phyloP scores from a whole-genome alignment of 2,797 vertebrate genomes.

The Liparis tanakae region DNA sequence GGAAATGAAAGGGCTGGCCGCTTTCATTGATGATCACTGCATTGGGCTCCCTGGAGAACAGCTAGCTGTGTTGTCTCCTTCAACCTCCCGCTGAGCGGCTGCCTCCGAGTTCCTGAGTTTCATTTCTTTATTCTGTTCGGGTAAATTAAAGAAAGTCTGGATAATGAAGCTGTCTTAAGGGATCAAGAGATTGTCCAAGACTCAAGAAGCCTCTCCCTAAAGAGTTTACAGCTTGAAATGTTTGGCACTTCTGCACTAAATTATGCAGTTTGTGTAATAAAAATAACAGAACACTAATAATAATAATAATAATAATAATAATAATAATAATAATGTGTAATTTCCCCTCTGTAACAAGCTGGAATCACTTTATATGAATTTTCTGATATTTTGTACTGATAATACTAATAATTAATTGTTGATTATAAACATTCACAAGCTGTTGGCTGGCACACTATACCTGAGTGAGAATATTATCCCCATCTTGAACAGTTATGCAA shows the following conservation, averaged over 20 bases:
- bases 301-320: constrained; percentile 66
- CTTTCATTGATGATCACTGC: constrained; percentile 87
- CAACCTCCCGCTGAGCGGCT: constrained; percentile 80
- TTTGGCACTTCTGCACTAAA: constrained; percentile 94
- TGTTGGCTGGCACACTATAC: constrained; percentile 99
- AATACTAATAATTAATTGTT: constrained; percentile 83
- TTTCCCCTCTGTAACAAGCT: constrained; percentile 76
- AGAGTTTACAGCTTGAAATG: constrained; percentile 91
- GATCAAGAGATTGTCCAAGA: constrained; percentile 97
- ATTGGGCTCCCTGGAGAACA: constrained; percentile 80
- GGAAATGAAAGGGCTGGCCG: constrained; percentile 76
- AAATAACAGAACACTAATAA: constrained; percentile 51
- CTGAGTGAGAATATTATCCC: constrained; percentile 99
- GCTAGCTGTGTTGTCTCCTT: constrained; percentile 80
- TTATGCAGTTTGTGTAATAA: constrained; percentile 78
- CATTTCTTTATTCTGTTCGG: constrained; percentile 84
- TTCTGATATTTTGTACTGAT: constrained; percentile 81
- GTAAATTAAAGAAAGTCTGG: constrained; percentile 78
- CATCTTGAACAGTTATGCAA: constrained; percentile 96
- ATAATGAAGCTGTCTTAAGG: constrained; percentile 85
- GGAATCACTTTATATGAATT: constrained; percentile 86
- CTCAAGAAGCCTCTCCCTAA: constrained; percentile 90
- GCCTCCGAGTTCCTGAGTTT: constrained; percentile 95
- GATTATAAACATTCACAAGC: constrained; percentile 99
- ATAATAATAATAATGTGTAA: constrained; percentile 65